Evolutionary conservation across 1,140 invertebrate species (phyloP).

Genomic region (Papilio aristodemus): DNA sequence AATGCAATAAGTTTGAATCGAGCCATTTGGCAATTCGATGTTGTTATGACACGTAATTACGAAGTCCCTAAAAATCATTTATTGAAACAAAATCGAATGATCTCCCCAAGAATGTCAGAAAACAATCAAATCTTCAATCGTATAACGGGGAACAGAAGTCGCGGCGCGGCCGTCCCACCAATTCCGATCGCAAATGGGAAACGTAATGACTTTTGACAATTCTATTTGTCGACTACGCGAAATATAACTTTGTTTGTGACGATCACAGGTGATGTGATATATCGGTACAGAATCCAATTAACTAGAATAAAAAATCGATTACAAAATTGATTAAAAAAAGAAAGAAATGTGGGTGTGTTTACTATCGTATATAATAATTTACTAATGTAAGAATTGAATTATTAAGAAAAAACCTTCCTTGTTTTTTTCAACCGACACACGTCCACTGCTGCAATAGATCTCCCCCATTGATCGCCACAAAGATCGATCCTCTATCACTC

Average conservation of each 20-base stretch:
- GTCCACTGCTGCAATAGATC: no score
- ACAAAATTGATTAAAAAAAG: background rate
- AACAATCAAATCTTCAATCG: constrained; percentile 46
- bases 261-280: constrained; percentile 48
- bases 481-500: no score
- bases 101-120: constrained; percentile 44
- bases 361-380: no score
- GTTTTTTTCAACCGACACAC: no score
- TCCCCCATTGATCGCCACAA: no score
- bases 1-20: no score
- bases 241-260: constrained; percentile 56
- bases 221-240: constrained; percentile 56
- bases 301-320: constrained; percentile 22
- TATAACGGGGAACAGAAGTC: constrained; percentile 51
- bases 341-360: no score
- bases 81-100: constrained; percentile 40
- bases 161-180: constrained; percentile 55
- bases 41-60: constrained; percentile 23
- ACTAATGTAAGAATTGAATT: no score
- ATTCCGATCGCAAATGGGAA: constrained; percentile 71
- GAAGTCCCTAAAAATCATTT: constrained; percentile 29
- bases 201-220: constrained; percentile 69
- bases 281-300: background rate
- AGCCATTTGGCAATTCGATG: background rate
- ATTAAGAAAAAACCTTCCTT: no score